A percentile compares a stretch with the other conserved stretches of the same genome.
Conservation (phyloP, 2,113 vertebrate genomes). For the Oryctolagus cuniculus region DNA sequence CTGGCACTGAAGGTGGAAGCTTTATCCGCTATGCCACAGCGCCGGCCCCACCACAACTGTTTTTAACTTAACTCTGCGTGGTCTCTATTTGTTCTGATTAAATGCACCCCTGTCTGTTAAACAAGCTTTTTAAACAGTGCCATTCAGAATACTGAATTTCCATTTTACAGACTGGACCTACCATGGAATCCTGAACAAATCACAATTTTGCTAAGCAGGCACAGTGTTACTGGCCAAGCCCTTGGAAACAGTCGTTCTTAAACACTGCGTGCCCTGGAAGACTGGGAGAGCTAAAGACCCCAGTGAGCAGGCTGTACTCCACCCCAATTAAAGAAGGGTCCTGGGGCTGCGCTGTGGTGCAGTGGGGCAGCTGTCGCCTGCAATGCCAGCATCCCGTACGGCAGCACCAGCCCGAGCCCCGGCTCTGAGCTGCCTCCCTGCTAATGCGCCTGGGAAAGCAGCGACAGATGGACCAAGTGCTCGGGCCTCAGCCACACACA, state of each 20-base stretch:
- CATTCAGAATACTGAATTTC: constrained; percentile 19
- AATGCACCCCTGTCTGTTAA: constrained; percentile 23
- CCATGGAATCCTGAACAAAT: not conserved
- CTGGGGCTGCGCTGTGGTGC: no score
- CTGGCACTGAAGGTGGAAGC: no score
- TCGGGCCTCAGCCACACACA: no score
- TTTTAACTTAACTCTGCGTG: not conserved
- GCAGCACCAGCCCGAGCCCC: no score
- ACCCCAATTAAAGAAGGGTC: no score
- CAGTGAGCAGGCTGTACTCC: no score
- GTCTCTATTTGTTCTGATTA: not conserved
- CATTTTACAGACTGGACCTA: not conserved
- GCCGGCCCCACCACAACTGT: not conserved
- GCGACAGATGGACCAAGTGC: no score
- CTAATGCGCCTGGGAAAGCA: no score
- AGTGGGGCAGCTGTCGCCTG: no score
- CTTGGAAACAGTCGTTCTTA: not conserved
- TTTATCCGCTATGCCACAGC: no score
- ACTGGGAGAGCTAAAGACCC: not conserved
- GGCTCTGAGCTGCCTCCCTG: no score
- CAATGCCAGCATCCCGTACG: no score
- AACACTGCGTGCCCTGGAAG: not conserved
- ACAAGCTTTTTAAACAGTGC: not conserved
- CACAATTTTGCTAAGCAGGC: not conserved
- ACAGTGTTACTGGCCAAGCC: not conserved